Evolutionary conservation across 2,113 vertebrate genomes (phyloP).

Genomic region (Hypanus sabinus): DNA sequence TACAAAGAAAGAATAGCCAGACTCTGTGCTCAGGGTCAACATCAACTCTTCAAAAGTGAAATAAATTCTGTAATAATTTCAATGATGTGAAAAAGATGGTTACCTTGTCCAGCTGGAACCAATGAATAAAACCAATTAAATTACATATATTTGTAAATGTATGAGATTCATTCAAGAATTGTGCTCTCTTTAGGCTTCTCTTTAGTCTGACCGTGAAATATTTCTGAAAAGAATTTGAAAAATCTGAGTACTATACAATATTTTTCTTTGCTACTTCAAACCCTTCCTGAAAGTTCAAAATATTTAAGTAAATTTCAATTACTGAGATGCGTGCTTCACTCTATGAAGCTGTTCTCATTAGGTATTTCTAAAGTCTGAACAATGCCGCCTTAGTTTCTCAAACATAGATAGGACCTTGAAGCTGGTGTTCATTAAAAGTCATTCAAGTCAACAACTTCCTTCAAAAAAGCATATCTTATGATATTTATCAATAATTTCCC

Average conservation of each 20-base stretch:
- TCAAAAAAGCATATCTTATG: not conserved
- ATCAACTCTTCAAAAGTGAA: not conserved
- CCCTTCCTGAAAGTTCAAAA: not conserved
- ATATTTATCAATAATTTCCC: not conserved
- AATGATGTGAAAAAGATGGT: not conserved
- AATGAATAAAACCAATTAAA: constrained; percentile 32
- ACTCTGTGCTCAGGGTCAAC: not conserved
- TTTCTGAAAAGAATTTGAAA: constrained; percentile 30
- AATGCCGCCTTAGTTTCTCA: not conserved
- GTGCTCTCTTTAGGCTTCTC: not conserved
- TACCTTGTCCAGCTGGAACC: constrained; percentile 24
- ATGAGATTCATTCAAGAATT: constrained; percentile 2
- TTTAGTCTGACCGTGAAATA: constrained; percentile 22
- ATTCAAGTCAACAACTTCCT: not conserved
- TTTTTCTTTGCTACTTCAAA: not conserved
- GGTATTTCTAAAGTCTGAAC: not conserved
- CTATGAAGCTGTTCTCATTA: not conserved
- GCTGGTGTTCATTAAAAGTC: not conserved
- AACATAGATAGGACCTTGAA: constrained; percentile 8
- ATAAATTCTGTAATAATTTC: constrained; percentile 1
- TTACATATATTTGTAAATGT: constrained; percentile 19
- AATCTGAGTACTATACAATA: not conserved
- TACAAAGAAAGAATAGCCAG: not conserved
- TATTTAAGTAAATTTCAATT: constrained; percentile 16
- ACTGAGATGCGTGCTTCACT: not conserved